These are phyloP conservation scores for Eudemis profundana DNA, from an alignment of 2,888 invertebrate species.

Conservation along the genomic window DNA sequence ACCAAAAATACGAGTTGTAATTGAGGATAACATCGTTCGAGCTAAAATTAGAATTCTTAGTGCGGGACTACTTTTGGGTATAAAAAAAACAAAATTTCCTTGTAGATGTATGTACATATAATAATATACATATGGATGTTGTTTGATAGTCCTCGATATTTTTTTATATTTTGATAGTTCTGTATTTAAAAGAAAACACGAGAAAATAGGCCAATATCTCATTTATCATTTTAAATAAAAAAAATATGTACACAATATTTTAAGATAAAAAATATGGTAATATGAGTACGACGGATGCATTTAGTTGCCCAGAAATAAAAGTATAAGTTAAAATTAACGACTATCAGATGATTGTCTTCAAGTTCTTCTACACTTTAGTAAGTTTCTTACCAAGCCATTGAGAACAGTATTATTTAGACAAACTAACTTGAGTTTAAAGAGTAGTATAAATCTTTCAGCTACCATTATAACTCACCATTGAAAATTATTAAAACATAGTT, in stretches of 20 bases:
- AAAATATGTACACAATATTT: conserved; percentile 74
- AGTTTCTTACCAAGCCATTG: conserved; percentile 84
- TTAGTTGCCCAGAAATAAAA: conserved; percentile 74
- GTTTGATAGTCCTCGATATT: conserved; percentile 86
- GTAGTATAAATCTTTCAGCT: conserved; percentile 75
- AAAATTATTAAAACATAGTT: conserved; percentile 69
- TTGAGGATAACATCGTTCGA: conserved; percentile 72
- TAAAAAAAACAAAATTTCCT: conserved; percentile 75
- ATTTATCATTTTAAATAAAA: conserved; percentile 77
- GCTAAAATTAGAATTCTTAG: conserved; percentile 76
- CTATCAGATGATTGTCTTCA: conserved; percentile 64
- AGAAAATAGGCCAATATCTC: conserved; percentile 83
- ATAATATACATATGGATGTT: conserved; percentile 83
- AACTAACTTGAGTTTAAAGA: conserved; percentile 76
- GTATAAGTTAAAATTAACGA: conserved; percentile 61
- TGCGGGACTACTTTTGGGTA: conserved; percentile 81
- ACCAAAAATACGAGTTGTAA: conserved; percentile 70
- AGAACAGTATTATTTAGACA: conserved; percentile 85
- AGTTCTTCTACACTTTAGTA: conserved; percentile 70
- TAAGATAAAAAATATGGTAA: conserved; percentile 68
- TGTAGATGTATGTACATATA: conserved; percentile 82
- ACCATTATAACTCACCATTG: conserved; percentile 74
- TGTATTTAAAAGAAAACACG: conserved; percentile 80
- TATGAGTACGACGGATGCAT: conserved; percentile 74
- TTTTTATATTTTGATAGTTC: conserved; percentile 87